Evolutionary conservation across 1,140 invertebrate genomes (phyloP).

Genomic region (Lutraria rhynchaena): DNA sequence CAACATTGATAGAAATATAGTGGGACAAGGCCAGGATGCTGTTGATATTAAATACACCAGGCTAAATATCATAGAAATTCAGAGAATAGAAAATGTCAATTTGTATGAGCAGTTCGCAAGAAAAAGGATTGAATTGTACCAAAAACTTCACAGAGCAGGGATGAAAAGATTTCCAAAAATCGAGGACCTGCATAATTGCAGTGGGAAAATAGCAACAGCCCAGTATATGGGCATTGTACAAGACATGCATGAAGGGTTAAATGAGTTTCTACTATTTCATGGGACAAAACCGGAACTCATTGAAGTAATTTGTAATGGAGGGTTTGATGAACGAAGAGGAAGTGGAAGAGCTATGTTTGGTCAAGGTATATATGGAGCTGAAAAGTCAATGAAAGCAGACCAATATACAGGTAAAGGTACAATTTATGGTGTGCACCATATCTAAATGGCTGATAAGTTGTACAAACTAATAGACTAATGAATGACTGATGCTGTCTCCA

Average conservation of each 20-base stretch:
- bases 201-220: neutral
- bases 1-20: neutral
- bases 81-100: conserved; percentile 47
- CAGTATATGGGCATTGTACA: neutral
- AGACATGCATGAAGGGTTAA: conserved; percentile 39
- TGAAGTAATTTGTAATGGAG: conserved; percentile 29
- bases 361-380: conserved; percentile 48
- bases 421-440: too few relatives aligned
- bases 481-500: too few relatives aligned
- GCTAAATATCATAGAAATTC: conserved; percentile 16
- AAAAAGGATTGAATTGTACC: conserved; percentile 10
- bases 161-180: conserved; percentile 9
- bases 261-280: conserved; percentile 49
- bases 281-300: conserved; percentile 45
- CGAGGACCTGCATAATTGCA: neutral
- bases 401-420: conserved; percentile 59
- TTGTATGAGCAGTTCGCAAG: conserved; percentile 20
- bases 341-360: conserved; percentile 51
- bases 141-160: neutral
- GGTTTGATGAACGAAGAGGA: conserved; percentile 8
- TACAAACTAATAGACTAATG: too few relatives aligned
- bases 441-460: too few relatives aligned
- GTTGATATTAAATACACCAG: conserved; percentile 7
- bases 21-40: conserved; percentile 44
- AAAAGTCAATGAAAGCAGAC: conserved; percentile 46